These are phyloP conservation scores for Sepiola atlantica DNA, from an alignment of 2,888 invertebrate genomes.

Conservation along the genomic window DNA sequence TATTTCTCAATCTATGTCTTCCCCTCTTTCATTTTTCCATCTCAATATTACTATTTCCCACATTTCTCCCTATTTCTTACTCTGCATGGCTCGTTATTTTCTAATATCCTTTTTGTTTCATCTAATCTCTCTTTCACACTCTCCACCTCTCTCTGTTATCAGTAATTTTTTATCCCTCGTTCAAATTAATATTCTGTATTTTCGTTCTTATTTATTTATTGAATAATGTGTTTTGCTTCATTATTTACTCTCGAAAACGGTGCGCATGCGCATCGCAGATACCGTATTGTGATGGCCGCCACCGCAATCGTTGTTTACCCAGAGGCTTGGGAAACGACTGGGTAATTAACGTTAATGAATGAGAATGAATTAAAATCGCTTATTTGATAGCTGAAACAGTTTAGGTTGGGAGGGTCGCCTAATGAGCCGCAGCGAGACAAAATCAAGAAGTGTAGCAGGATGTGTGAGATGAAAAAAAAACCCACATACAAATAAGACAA, in stretches of 20 bases:
- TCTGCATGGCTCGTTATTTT: too few relatives aligned
- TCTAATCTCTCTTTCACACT: too few relatives aligned
- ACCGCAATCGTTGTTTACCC: not conserved
- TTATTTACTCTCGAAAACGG: too few relatives aligned
- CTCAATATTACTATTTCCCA: too few relatives aligned
- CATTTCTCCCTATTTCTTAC: too few relatives aligned
- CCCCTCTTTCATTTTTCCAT: not conserved
- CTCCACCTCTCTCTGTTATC: not conserved
- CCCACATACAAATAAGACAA: too few relatives aligned
- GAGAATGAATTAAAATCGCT: not conserved
- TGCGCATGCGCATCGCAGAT: too few relatives aligned
- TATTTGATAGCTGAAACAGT: not conserved
- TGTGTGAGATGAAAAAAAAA: not conserved
- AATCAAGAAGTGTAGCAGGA: not conserved
- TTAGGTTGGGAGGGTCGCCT: not conserved
- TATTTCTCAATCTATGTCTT: not conserved
- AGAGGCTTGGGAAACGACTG: not conserved
- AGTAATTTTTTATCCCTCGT: not conserved
- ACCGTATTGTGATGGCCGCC: not conserved
- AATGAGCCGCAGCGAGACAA: not conserved
- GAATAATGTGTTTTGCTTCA: not conserved
- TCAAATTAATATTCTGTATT: not conserved
- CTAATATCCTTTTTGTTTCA: too few relatives aligned
- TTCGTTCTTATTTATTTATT: too few relatives aligned
- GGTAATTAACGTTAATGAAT: not conserved